Evolutionary conservation across 2,113 vertebrate species (phyloP), one percentile per base, ranked within the genome.

Genomic region (Struthidea cinerea): DNA sequence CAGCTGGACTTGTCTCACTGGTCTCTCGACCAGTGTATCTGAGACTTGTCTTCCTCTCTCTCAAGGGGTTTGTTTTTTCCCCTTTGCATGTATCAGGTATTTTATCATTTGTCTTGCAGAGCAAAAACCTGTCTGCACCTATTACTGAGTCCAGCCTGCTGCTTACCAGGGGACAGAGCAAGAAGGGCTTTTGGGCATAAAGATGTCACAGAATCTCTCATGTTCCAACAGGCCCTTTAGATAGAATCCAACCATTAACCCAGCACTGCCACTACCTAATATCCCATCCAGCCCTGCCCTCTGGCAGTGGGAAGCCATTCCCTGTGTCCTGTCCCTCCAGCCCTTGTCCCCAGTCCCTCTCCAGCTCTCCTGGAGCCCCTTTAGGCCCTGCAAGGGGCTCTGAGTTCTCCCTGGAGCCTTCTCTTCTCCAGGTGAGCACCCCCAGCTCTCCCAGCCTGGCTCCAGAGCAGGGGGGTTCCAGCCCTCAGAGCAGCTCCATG

Each of bases 161-260:
- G 98, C 93, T 90, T 97, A 63, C 97, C 98, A 4, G 86, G 95
- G 10, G 94, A 98, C 78, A 94, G 97, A 49, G 96, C 98, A 91
- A 98, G 97, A 75, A 93, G 98, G 93, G 97, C 89, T 57, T 74
- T 97, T 60, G 50, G 98, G 85, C 96, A 97, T 53, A 35, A 73
- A 84, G 75, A 49, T 2, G 30, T 13, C 63, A 69, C 30, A 46
- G 50, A 50, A 12, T 39, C 30, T 20, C 53, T 53, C 39, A 55
- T 39, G 39, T 6, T 60, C n/a, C 20, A 61, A 27, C 53, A 68
- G 6, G 49, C 4, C 28, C n/a, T 60, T 26, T 10, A 41, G 11
- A 55, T 3, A 16, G 16, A 41, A 30, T 5, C 30, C 53, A 75
- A 22, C 53, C 39, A 53, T 17, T 30, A 67, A 60, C 11, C 28